Evolutionary conservation across 2,797 vertebrate genomes (phyloP), one percentile per base, ranked within the genome.

Genomic region (Ispidina lecontei): DNA sequence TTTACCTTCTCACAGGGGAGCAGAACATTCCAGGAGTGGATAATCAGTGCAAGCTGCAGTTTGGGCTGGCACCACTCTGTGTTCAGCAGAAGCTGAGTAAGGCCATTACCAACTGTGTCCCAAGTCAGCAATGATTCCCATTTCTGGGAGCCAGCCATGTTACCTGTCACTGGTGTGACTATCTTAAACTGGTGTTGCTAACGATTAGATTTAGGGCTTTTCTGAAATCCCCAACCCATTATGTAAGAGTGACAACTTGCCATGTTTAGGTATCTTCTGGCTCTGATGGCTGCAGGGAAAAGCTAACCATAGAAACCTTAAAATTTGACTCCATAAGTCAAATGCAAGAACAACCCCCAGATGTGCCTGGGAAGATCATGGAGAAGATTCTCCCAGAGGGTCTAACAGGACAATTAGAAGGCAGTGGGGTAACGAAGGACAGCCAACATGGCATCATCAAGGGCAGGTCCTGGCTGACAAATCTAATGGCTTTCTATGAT

Each of bases 161-260:
- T 75, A 86, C 67, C 55, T 93, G 91, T 86, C 84, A 91, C 28
- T 87, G 25, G 19, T 65, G 11, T 72, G 69, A 23, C 72, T 80
- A 46, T 44, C 91, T 69, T 77, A 75, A 59, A 87, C 60, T 51
- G n/a, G 6, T 67, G 44, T 71, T 94, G 33, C n/a, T 35, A 60
- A n/a, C 73, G 87, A 74, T 37, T 41, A 37, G 47, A 69, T 73
- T 43, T 72, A 73, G 22, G 44, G 25, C 29, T 79, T 85, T 58
- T 56, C 31, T 73, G 67, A 89, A 91, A 49, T 93, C 84, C 87
- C 76, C 3, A 28, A 41, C 46, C 67, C 35, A 12, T 93, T 92
- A 83, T 3, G 7, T 87, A 87, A 84, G 59, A 78, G 70, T 17
- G 10, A 5, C 47, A 87, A 12, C 31, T 59, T 56, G 23, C 29